Conservation (phyloP, 2,113 vertebrate species). For the Thalassarche chlororhynchos region DNA sequence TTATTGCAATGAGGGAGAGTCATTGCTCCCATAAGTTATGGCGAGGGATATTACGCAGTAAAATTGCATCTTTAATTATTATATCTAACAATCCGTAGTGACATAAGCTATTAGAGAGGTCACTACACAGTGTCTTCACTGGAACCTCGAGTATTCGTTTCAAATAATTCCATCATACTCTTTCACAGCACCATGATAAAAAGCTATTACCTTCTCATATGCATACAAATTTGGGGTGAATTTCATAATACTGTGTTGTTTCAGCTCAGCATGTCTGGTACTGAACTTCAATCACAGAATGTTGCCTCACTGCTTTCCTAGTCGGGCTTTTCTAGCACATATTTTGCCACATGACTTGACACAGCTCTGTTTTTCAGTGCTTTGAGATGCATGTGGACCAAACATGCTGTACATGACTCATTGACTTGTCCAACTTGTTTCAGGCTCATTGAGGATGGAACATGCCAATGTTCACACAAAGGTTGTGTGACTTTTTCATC, state of each 20-base stretch:
- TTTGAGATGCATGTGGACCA: background rate
- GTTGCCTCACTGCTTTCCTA: background rate
- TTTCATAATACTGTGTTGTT: background rate
- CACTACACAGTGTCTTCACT: background rate
- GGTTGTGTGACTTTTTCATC: background rate
- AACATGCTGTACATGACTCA: background rate
- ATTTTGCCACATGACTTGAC: background rate
- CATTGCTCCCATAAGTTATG: background rate
- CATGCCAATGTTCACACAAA: background rate
- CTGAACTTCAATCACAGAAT: background rate
- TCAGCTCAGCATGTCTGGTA: background rate
- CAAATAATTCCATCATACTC: background rate
- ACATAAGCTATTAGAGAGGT: background rate
- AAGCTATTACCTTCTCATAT: background rate
- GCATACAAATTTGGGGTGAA: background rate
- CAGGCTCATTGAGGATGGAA: background rate
- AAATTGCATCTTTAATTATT: background rate
- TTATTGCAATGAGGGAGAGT: background rate
- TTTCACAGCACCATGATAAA: background rate
- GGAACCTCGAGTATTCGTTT: background rate
- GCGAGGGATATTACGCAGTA: background rate
- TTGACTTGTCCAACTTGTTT: background rate
- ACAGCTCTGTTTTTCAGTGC: background rate
- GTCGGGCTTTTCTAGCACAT: background rate
- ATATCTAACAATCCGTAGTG: background rate